A percentile compares a stretch with the other conserved stretches of the same genome.
These are phyloP conservation scores for Tetraneura akinire DNA, from an alignment of 1,140 invertebrate genomes.

Conservation along the genomic window DNA sequence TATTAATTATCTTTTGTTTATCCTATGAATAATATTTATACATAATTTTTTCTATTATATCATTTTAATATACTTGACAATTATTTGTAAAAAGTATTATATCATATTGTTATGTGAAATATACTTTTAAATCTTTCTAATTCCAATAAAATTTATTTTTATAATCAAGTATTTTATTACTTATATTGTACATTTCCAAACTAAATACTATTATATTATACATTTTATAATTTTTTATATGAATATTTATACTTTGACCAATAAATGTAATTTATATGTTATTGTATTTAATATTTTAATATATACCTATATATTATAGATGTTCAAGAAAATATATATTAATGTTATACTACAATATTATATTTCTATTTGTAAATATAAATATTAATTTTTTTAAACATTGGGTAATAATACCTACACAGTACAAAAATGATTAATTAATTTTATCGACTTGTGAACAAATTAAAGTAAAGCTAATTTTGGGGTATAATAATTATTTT, in stretches of 20 bases:
- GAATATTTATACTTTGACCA: neutral
- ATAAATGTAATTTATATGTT: neutral
- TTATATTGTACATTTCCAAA: neutral
- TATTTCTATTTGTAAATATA: neutral
- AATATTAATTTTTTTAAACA: neutral
- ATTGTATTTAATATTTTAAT: neutral
- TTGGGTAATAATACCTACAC: neutral
- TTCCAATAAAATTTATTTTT: neutral
- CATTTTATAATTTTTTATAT: neutral
- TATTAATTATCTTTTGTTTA: too few species aligned
- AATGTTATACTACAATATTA: neutral
- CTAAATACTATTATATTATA: neutral
- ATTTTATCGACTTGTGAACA: neutral
- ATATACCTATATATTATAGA: constrained; percentile 6
- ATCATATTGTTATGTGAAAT: neutral
- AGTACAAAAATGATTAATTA: neutral
- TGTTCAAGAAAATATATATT: neutral
- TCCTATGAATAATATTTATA: too few species aligned
- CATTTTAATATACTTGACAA: too few species aligned
- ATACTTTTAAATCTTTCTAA: neutral
- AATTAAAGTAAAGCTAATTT: neutral
- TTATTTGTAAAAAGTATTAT: too few species aligned
- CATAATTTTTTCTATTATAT: too few species aligned
- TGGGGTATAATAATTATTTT: too few species aligned
- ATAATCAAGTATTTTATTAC: neutral